phyloP scores from a whole-genome alignment of 2,888 invertebrate species.

The Scaptomyza flava region DNA sequence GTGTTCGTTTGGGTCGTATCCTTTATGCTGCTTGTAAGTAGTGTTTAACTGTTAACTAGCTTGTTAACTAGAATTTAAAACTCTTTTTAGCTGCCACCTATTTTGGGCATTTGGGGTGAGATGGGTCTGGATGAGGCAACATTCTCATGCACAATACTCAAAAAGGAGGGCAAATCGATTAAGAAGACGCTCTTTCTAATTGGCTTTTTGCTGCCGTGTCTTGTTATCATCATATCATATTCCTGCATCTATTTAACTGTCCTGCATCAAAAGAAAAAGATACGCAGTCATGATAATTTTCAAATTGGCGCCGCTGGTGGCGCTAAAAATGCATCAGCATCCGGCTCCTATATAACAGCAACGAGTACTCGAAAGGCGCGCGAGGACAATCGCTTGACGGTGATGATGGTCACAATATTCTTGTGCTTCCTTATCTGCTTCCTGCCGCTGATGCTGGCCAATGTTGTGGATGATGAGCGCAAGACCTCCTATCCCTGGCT shows the following conservation, averaged over 20 bases:
- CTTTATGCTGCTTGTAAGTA: conserved; percentile 88
- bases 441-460: conserved; percentile 94
- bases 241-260: conserved; percentile 94
- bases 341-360: conserved; percentile 82
- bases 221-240: conserved; percentile 93
- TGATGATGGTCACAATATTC: conserved; percentile 95
- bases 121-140: conserved; percentile 91
- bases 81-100: conserved; percentile 88
- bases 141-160: conserved; percentile 95
- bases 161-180: conserved; percentile 91
- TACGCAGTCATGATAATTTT: conserved; percentile 87
- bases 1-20: conserved; percentile 92
- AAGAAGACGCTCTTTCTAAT: conserved; percentile 93
- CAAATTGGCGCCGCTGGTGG: conserved; percentile 71
- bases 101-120: conserved; percentile 93
- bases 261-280: conserved; percentile 89
- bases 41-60: too few species aligned
- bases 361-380: conserved; percentile 77
- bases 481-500: conserved; percentile 89
- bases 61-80: too few species aligned
- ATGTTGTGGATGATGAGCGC: conserved; percentile 92
- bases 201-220: conserved; percentile 93
- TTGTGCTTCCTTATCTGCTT: conserved; percentile 94
- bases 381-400: conserved; percentile 92
- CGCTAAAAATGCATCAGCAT: conserved; percentile 45